Conservation (phyloP, 2,113 vertebrate genomes). For the Nibea albiflora region DNA sequence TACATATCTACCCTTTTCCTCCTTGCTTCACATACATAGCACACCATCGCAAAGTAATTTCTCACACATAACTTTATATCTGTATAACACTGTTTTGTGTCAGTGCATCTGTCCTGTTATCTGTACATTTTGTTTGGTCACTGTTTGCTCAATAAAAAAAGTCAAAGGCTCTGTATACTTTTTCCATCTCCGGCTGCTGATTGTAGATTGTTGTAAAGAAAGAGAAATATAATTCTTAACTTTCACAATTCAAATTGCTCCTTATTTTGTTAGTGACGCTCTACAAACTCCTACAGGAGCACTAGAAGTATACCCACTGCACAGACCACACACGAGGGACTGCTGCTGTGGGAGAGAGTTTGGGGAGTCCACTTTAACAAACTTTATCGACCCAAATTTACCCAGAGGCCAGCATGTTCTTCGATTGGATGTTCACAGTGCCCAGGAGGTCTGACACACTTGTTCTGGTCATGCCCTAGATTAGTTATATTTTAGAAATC, state of each 20-base stretch:
- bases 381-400: constrained; percentile 41
- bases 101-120: no score
- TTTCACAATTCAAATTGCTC: background rate
- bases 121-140: no score
- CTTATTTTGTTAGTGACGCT: background rate
- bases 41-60: no score
- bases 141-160: no score
- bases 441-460: constrained; percentile 59
- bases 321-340: background rate
- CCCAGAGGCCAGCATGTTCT: constrained; percentile 24
- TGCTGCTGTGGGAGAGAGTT: background rate
- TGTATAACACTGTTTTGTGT: no score
- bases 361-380: constrained; percentile 5
- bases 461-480: constrained; percentile 63
- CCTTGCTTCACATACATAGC: no score
- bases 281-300: background rate
- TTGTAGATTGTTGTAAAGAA: background rate
- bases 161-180: background rate
- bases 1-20: no score
- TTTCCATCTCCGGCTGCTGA: background rate
- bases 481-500: constrained; percentile 52
- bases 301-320: background rate
- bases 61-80: no score
- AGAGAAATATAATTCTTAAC: background rate
- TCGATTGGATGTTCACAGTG: constrained; percentile 19